Evolutionary conservation across 2,888 invertebrate genomes (phyloP), one percentile per base, ranked within the genome.

Genomic region (Nephrocerus scutellatus): DNA sequence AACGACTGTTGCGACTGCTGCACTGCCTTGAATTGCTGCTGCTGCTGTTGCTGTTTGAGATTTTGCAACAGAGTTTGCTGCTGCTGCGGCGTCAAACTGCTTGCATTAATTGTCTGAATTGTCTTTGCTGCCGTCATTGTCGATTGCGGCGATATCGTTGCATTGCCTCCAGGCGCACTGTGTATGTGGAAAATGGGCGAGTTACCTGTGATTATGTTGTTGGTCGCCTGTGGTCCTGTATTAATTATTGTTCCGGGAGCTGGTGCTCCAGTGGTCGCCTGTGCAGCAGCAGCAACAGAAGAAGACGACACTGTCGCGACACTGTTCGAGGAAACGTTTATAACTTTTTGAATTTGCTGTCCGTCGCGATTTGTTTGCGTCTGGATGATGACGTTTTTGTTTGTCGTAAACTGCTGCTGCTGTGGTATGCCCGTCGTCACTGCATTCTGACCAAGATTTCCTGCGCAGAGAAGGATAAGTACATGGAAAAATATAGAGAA

Each of bases 21-120:
- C 28, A 56, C 51, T 0, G 56, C 48, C 44, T 57, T 56, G 33
- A 53, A 53, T 39, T 57, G 57, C n/a, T 53, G 50, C 32, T 57
- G 55, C 43, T 60, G 50, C 9, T 50, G 48, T 16, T 53, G 63
- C 21, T 68, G 66, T 45, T 64, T 68, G 4, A 68, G 54, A 39
- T 57, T 62, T 42, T 67, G 66, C 30, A 68, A 46, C 5, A 69
- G 52, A 30, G 60, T 57, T 16, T 66, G 60, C 41, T 66, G 65
- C 30, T 67, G 67, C 28, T 63, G 62, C 15, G 62, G 59, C 30
- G 65, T 60, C 16, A 64, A 49, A 52, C 55, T 64, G 25, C 55
- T 55, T 20, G 65, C 56, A 41, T 52, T 62, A 4, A 62, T 50
- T 1, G 59, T 57, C 47, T 62, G 60, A 13, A 60, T 52, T 44